A percentile compares a stretch with the other conserved stretches of the same genome.
phyloP scores from a whole-genome alignment of 2,113 vertebrate species.

The Epinephelus fuscoguttatus region DNA sequence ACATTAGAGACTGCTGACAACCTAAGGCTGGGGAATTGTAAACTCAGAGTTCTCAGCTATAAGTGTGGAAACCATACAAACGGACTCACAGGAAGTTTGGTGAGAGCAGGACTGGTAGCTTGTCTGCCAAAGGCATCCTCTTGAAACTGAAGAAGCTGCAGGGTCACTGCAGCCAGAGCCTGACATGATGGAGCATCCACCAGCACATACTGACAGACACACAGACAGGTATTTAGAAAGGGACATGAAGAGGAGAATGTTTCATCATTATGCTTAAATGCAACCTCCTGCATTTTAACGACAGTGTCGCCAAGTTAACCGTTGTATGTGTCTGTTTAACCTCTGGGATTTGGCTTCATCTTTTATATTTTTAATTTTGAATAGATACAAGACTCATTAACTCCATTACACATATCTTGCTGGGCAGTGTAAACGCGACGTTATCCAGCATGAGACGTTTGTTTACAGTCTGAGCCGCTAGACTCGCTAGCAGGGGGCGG shows the following conservation, averaged over 20 bases:
- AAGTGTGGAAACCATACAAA: background rate
- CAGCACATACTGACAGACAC: constrained; percentile 88
- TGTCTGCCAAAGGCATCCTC: constrained; percentile 96
- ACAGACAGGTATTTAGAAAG: background rate
- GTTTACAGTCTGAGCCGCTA: constrained; percentile 68
- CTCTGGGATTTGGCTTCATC: background rate
- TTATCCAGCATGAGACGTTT: constrained; percentile 37
- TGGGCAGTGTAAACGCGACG: background rate
- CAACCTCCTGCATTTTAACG: background rate
- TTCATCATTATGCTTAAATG: background rate
- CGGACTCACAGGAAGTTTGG: constrained; percentile 94
- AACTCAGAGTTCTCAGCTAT: background rate
- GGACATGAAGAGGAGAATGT: background rate
- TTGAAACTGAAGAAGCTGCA: constrained; percentile 97
- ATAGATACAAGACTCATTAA: background rate
- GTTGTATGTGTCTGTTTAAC: background rate
- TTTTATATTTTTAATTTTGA: background rate
- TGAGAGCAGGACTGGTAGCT: constrained; percentile 91
- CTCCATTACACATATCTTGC: background rate
- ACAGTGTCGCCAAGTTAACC: background rate
- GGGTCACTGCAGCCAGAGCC: constrained; percentile 90
- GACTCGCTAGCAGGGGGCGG: constrained; percentile 57
- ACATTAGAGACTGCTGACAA: background rate
- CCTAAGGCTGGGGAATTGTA: no score
- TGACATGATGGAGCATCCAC: constrained; percentile 95